These are phyloP conservation scores for Heliconius aoede DNA, from an alignment of 2,888 invertebrate genomes.

Conservation along the genomic window DNA sequence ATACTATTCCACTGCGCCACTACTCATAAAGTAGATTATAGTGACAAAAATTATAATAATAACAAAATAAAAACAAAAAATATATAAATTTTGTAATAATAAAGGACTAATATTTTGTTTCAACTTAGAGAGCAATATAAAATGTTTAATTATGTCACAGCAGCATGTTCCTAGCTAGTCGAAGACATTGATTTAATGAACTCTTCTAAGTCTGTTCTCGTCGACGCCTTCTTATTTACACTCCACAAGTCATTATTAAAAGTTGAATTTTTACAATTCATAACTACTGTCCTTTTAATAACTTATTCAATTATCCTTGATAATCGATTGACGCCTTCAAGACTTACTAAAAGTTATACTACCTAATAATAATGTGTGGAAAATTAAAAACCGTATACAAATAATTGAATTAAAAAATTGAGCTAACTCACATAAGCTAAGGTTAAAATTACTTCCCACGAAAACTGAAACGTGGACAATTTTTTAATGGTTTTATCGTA, in stretches of 20 bases:
- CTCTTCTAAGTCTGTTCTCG: conserved; percentile 44
- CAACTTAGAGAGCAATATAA: conserved; percentile 5
- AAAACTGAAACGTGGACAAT: conserved; percentile 25
- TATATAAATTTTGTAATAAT: neutral
- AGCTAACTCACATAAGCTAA: neutral
- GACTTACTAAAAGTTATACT: neutral
- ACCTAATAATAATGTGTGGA: too few relatives aligned
- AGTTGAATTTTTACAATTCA: neutral
- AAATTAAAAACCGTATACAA: neutral
- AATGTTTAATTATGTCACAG: conserved; percentile 34
- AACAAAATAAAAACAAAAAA: too few relatives aligned
- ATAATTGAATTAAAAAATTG: neutral
- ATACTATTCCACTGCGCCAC: too few relatives aligned
- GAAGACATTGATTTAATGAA: conserved; percentile 47
- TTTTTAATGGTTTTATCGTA: conserved; percentile 42
- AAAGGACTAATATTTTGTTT: neutral
- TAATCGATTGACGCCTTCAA: neutral
- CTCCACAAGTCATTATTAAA: conserved; percentile 4
- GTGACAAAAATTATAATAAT: neutral
- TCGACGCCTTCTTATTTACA: neutral
- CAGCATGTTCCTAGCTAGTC: conserved; percentile 32
- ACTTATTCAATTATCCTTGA: too few relatives aligned
- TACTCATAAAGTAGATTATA: neutral
- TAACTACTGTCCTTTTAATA: too few relatives aligned
- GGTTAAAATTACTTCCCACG: conserved; percentile 4